Percentiles rank a stretch among this genome's conserved stretches.
Conservation (phyloP, 2,888 invertebrate species). For the Epirrhoe alternata region DNA sequence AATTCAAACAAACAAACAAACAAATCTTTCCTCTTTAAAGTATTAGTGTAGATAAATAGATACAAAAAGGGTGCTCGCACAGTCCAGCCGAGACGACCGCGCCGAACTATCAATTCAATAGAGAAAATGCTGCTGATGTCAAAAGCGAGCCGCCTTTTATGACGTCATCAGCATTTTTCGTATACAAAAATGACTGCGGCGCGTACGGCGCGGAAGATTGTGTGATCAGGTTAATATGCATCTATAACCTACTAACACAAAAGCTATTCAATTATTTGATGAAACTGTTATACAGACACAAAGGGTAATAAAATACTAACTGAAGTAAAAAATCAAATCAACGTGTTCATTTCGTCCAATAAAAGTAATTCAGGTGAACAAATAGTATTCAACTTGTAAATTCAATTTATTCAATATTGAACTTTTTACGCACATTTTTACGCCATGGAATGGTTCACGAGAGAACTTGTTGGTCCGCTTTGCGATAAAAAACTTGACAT, state of each 20-base stretch:
- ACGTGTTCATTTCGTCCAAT: constrained; percentile 8
- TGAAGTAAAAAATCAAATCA: constrained; percentile 16
- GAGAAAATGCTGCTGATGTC: no score
- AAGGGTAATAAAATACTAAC: constrained; percentile 7
- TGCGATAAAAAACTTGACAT: not conserved
- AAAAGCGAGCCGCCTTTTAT: no score
- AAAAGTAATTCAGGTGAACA: constrained; percentile 12
- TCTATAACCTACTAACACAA: not conserved
- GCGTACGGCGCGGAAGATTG: no score
- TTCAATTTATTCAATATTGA: not conserved
- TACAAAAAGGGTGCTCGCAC: no score
- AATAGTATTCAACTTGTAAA: constrained; percentile 8
- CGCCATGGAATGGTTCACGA: not conserved
- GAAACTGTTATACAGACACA: constrained; percentile 1
- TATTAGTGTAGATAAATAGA: no score
- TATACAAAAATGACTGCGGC: no score
- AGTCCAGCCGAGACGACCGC: no score
- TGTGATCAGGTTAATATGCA: not conserved
- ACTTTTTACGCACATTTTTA: constrained; percentile 4
- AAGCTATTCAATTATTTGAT: not conserved
- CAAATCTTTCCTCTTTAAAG: no score
- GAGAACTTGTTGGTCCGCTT: constrained; percentile 7
- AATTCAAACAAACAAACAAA: no score
- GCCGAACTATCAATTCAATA: no score
- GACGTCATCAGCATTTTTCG: no score